These are phyloP conservation scores for Egretta garzetta DNA, from an alignment of 2,113 vertebrate genomes.

Conservation along the genomic window DNA sequence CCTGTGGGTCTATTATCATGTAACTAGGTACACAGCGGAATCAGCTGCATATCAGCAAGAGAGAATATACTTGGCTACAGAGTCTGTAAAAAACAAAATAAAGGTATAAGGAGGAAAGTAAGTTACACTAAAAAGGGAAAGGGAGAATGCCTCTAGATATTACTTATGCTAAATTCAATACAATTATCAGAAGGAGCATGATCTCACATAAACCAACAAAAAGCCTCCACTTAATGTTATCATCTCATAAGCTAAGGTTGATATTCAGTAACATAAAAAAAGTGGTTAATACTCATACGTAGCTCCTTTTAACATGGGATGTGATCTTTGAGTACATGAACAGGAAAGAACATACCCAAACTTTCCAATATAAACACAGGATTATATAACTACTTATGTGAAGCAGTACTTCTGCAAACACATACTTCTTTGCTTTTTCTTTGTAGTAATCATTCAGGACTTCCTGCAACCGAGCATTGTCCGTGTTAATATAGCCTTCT, in stretches of 20 bases:
- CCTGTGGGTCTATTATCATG: neutral
- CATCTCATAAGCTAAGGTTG: neutral
- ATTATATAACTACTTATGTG: neutral
- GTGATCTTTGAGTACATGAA: neutral
- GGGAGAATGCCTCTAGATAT: neutral
- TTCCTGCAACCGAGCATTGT: conserved; percentile 86
- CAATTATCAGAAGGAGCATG: neutral
- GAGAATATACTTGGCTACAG: neutral
- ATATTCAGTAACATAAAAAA: neutral
- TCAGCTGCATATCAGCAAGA: neutral
- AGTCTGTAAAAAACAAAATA: neutral
- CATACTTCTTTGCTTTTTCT: conserved; percentile 89
- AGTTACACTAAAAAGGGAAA: neutral
- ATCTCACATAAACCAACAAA: neutral
- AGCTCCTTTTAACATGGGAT: neutral
- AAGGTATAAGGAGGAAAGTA: neutral
- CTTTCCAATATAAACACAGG: neutral
- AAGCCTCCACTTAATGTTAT: neutral
- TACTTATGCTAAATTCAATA: neutral
- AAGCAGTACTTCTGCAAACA: neutral
- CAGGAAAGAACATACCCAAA: neutral
- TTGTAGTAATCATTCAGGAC: conserved; percentile 91
- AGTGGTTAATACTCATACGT: neutral
- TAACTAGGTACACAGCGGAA: neutral
- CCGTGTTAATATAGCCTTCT: conserved; percentile 88